These are phyloP conservation scores for Catocala fraxini DNA, from an alignment of 2,888 invertebrate genomes.

Conservation along the genomic window DNA sequence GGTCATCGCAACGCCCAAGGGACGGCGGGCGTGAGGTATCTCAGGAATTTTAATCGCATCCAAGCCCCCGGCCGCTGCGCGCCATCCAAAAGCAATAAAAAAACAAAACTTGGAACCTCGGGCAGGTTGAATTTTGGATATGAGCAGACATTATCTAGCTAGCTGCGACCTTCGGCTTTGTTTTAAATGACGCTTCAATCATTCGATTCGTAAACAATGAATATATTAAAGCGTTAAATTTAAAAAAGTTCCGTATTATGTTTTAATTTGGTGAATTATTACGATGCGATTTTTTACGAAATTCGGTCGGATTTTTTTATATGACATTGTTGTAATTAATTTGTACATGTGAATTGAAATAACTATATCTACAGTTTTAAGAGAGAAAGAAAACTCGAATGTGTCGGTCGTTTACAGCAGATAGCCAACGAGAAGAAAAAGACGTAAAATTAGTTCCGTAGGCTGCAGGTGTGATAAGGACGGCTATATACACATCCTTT, in stretches of 20 bases:
- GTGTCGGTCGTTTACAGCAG: conserved; percentile 67
- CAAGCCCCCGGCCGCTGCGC: conserved; percentile 71
- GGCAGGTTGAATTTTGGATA: conserved; percentile 76
- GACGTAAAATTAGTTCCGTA: conserved; percentile 82
- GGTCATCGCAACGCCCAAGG: conserved; percentile 63
- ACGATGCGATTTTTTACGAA: no score
- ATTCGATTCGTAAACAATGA: conserved; percentile 37
- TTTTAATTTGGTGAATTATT: background rate
- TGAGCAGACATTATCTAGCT: conserved; percentile 68
- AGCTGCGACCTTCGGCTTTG: conserved; percentile 56
- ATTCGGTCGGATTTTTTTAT: no score
- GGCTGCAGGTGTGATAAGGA: conserved; percentile 69
- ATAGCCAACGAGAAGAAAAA: conserved; percentile 79
- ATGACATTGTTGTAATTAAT: conserved; percentile 43
- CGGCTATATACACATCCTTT: conserved; percentile 36
- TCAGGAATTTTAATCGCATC: conserved; percentile 86
- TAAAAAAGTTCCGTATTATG: conserved; percentile 19
- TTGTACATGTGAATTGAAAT: conserved; percentile 56
- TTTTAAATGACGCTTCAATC: conserved; percentile 47
- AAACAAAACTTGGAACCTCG: conserved; percentile 68
- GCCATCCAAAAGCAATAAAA: conserved; percentile 72
- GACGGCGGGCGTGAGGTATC: conserved; percentile 82
- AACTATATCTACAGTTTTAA: conserved; percentile 56
- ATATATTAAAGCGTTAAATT: conserved; percentile 12
- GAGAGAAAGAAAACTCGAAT: conserved; percentile 63